Evolutionary conservation across 2,888 invertebrate genomes (phyloP).

Genomic region (Diploptera punctata): DNA sequence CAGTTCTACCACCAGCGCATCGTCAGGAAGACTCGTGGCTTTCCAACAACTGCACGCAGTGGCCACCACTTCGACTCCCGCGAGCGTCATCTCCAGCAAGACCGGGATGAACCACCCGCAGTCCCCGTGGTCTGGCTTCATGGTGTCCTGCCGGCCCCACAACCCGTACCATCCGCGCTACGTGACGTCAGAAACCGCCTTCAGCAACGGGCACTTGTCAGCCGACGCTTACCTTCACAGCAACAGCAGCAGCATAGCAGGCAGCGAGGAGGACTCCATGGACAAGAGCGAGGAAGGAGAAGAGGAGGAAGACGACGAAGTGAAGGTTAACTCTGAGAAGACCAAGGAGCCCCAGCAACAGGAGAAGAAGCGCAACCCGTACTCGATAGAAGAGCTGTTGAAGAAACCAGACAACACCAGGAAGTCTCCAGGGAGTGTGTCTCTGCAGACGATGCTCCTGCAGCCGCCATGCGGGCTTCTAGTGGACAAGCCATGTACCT

Average conservation of each 20-base stretch:
- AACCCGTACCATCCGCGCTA: slow-evolving; percentile 52
- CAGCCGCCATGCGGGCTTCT: slow-evolving; percentile 49
- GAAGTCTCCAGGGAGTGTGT: slow-evolving; percentile 50
- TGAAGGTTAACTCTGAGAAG: slow-evolving; percentile 6
- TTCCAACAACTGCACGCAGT: slow-evolving; percentile 59
- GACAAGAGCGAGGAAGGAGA: slow-evolving; percentile 58
- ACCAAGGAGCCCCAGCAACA: slow-evolving; percentile 30
- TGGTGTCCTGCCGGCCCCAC: slow-evolving; percentile 60
- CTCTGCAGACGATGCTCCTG: slow-evolving; percentile 40
- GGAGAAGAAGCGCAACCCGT: slow-evolving; percentile 74
- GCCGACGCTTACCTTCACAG: slow-evolving; percentile 49
- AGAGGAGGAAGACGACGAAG: slow-evolving; percentile 49
- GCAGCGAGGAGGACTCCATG: slow-evolving; percentile 64
- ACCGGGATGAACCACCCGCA: slow-evolving; percentile 43
- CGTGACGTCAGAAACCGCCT: not conserved
- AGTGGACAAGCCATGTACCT: slow-evolving; percentile 48
- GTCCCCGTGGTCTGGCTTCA: slow-evolving; percentile 65
- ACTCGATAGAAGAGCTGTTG: slow-evolving; percentile 85
- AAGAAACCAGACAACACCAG: slow-evolving; percentile 70
- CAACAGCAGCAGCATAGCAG: slow-evolving; percentile 48
- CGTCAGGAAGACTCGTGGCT: slow-evolving; percentile 53
- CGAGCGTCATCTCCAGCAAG: slow-evolving; percentile 21
- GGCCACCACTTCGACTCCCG: slow-evolving; percentile 32
- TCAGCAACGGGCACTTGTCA: not conserved
- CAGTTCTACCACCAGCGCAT: slow-evolving; percentile 15